Evolutionary conservation across 2,113 vertebrate genomes (phyloP).

Genomic region (Sylvicapra grimmia): DNA sequence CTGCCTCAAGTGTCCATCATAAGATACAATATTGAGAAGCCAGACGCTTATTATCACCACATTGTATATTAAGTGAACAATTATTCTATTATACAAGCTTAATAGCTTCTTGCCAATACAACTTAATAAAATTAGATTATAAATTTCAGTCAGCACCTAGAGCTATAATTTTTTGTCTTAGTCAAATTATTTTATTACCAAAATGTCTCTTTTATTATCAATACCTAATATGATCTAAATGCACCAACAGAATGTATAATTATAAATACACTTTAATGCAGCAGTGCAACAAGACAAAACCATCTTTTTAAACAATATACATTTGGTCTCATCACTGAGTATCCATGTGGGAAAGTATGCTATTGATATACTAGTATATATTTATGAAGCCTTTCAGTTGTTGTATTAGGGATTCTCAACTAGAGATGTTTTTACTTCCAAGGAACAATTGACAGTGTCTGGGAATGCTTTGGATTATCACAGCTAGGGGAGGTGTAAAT

Average conservation of each 20-base stretch:
- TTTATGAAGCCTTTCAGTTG: background rate
- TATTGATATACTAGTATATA: too few relatives aligned
- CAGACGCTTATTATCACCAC: background rate
- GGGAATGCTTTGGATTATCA: background rate
- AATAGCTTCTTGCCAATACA: background rate
- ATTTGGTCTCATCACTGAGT: background rate
- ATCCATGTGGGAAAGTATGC: background rate
- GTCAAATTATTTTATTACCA: background rate
- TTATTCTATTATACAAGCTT: background rate
- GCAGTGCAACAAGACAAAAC: background rate
- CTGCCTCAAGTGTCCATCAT: background rate
- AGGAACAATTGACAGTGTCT: background rate
- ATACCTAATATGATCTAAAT: background rate
- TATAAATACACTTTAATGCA: background rate
- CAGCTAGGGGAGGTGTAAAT: background rate
- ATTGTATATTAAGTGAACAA: too few relatives aligned
- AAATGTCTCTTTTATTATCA: background rate
- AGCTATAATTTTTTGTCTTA: background rate
- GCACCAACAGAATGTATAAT: background rate
- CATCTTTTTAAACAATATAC: background rate
- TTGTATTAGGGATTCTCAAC: background rate
- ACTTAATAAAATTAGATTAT: background rate
- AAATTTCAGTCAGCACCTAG: rapidly evolving
- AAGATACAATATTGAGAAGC: background rate
- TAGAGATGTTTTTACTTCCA: background rate